phyloP scores from a whole-genome alignment of 2,113 vertebrate genomes.

The Piaya cayana region DNA sequence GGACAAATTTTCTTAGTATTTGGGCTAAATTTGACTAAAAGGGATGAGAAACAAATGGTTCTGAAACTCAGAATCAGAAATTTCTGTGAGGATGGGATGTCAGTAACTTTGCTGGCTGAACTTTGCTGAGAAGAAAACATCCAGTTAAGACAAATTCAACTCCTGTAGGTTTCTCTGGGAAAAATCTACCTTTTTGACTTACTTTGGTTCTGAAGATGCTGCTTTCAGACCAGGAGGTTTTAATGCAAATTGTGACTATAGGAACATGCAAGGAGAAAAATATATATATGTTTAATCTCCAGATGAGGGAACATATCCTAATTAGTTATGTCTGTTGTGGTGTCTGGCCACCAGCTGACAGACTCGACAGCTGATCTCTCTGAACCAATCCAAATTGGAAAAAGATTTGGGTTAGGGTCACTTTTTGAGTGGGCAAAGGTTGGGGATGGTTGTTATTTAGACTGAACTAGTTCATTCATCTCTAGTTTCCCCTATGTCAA shows the following conservation, averaged over 20 bases:
- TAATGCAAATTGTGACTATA: neutral
- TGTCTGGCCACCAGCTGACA: constrained; percentile 72
- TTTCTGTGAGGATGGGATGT: neutral
- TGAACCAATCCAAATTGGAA: constrained; percentile 65
- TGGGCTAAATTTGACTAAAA: neutral
- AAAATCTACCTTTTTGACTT: neutral
- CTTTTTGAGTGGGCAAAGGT: constrained; percentile 67
- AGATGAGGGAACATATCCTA: constrained; percentile 46
- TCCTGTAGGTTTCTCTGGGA: neutral
- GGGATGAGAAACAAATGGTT: neutral
- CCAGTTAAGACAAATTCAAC: neutral
- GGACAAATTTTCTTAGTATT: neutral
- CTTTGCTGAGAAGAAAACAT: neutral
- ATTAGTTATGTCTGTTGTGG: constrained; percentile 66
- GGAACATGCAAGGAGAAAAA: neutral
- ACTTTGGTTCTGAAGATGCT: neutral
- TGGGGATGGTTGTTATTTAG: constrained; percentile 69
- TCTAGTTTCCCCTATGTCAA: constrained; percentile 67
- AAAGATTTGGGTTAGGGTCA: constrained; percentile 67
- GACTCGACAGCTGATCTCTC: constrained; percentile 57
- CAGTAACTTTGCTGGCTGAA: neutral
- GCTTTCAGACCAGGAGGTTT: neutral
- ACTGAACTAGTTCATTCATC: constrained; percentile 55
- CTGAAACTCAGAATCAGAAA: neutral
- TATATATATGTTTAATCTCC: constrained; percentile 19